A percentile compares a stretch with the other conserved stretches of the same genome.
Evolutionary conservation across 2,888 invertebrate genomes (phyloP).

Genomic region (Micoletzkya japonica): DNA sequence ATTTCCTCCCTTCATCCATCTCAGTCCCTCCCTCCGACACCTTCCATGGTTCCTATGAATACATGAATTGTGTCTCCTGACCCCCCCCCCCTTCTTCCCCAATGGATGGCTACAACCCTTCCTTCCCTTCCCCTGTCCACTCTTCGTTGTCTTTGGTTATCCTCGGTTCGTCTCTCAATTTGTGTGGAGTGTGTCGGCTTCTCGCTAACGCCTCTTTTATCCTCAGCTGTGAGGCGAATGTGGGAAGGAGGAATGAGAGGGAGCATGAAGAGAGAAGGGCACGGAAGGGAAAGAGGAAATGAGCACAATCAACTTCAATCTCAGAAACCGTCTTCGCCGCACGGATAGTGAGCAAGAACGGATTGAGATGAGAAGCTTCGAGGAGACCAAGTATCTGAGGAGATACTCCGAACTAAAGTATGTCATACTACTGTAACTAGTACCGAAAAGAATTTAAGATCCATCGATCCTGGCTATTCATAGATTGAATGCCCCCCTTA

Average conservation of each 20-base stretch:
- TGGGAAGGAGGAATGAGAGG: not conserved
- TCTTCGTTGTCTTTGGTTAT: no score
- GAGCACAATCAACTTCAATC: not conserved
- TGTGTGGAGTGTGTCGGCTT: no score
- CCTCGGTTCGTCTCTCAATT: no score
- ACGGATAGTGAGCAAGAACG: conserved; percentile 28
- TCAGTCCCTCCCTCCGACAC: no score
- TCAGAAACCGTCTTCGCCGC: conserved; percentile 28
- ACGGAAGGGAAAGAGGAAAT: not conserved
- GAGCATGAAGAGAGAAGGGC: not conserved
- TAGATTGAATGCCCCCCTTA: not conserved
- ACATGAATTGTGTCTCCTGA: no score
- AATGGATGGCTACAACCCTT: not conserved
- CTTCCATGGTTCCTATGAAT: no score
- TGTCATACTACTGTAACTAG: not conserved
- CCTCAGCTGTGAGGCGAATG: not conserved
- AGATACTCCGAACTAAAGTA: conserved; percentile 29
- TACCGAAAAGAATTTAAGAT: not conserved
- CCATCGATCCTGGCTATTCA: not conserved
- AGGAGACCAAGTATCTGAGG: conserved; percentile 28
- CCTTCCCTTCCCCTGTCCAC: not conserved
- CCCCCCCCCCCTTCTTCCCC: no score
- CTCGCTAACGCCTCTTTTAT: not conserved
- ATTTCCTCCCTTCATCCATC: conserved; percentile 8
- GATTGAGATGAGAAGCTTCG: conserved; percentile 29